Evolutionary conservation across 2,888 invertebrate species (phyloP).

Genomic region (Alcis repandata): DNA sequence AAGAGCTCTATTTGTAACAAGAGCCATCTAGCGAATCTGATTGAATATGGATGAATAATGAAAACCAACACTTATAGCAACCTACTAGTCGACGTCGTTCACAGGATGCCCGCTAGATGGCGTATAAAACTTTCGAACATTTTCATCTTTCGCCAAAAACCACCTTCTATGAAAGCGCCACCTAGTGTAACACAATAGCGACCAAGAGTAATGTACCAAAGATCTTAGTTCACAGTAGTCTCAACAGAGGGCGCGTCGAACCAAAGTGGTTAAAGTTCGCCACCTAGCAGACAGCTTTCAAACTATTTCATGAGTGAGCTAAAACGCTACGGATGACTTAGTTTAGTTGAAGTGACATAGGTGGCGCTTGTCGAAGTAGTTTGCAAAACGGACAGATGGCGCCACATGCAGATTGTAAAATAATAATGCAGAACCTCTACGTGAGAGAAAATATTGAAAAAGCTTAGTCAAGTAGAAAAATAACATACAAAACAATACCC

Average conservation of each 20-base stretch:
- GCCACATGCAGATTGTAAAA: neutral
- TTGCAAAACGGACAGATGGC: neutral
- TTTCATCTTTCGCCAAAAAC: no score
- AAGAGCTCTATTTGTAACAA: neutral
- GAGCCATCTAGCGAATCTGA: neutral
- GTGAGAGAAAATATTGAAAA: no score
- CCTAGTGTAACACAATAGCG: neutral
- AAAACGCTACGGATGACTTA: neutral
- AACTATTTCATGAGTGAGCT: neutral
- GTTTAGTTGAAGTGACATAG: conserved; percentile 8
- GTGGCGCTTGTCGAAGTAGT: conserved; percentile 28
- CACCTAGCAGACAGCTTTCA: conserved; percentile 15
- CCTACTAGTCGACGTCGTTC: neutral
- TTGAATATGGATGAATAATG: neutral
- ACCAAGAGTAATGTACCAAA: neutral
- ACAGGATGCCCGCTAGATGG: conserved; percentile 15
- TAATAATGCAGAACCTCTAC: neutral
- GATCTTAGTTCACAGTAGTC: neutral
- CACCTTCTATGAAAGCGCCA: neutral
- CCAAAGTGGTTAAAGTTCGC: conserved; percentile 6
- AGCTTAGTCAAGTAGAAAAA: no score
- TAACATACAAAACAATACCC: no score
- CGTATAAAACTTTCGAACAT: no score
- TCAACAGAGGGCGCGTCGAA: neutral
- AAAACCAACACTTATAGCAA: neutral